Evolutionary conservation across 2,797 vertebrate genomes (phyloP).

Genomic region (Rachycentron canadum): DNA sequence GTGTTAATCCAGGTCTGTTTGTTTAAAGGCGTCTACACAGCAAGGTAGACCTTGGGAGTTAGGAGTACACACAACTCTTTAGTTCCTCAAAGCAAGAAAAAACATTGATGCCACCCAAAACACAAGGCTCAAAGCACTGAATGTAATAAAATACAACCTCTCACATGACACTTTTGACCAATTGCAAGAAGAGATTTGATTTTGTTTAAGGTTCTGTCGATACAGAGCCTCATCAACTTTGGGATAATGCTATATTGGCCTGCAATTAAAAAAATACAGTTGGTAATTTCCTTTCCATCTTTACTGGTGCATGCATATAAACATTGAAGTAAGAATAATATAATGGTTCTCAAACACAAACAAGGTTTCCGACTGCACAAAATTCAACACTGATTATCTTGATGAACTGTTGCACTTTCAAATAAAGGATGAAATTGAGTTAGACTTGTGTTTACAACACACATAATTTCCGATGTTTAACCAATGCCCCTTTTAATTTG

Average conservation of each 20-base stretch:
- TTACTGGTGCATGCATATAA: background rate
- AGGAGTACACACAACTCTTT: slow-evolving; percentile 4
- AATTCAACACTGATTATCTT: slow-evolving; percentile 25
- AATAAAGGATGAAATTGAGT: slow-evolving; percentile 23
- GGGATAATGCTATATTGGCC: background rate
- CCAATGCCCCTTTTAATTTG: slow-evolving; percentile 34
- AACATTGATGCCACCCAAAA: slow-evolving; percentile 7
- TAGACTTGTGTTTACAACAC: slow-evolving; percentile 34
- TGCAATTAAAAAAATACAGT: background rate
- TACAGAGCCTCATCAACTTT: background rate
- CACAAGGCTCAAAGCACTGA: background rate
- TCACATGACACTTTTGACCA: slow-evolving; percentile 3
- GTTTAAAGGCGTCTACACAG: slow-evolving; percentile 35
- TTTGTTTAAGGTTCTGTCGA: background rate
- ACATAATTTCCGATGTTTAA: slow-evolving; percentile 33
- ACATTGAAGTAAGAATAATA: background rate
- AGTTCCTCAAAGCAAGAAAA: slow-evolving; percentile 31
- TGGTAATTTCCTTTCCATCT: background rate
- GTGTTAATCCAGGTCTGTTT: slow-evolving; percentile 42
- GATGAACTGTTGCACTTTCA: slow-evolving; percentile 18
- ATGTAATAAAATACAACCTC: slow-evolving; percentile 15
- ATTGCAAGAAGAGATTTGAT: slow-evolving; percentile 5
- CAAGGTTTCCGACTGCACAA: background rate
- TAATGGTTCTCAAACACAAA: slow-evolving; percentile 7
- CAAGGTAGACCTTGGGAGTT: slow-evolving; percentile 4